A percentile compares a stretch with the other conserved stretches of the same genome.
Evolutionary conservation across 2,888 invertebrate genomes (phyloP).

Genomic region (Drosophila crucigera): DNA sequence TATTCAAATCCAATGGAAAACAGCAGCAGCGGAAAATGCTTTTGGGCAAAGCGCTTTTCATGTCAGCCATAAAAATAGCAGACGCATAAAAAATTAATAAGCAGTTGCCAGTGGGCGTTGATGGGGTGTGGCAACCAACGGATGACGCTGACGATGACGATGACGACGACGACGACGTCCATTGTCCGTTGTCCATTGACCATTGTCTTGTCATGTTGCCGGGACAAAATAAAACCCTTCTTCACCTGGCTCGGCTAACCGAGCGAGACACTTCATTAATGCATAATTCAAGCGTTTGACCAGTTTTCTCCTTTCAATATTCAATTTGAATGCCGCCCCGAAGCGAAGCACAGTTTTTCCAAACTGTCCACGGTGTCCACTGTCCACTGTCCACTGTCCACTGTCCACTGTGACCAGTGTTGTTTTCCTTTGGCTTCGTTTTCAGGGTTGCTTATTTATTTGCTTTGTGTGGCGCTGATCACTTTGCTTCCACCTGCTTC

Average conservation of each 20-base stretch:
- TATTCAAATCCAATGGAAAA: constrained; percentile 48
- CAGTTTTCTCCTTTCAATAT: constrained; percentile 79
- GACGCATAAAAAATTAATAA: constrained; percentile 81
- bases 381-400: not conserved
- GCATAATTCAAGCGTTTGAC: constrained; percentile 80
- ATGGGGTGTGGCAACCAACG: constrained; percentile 1
- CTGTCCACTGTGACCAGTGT: constrained; percentile 38
- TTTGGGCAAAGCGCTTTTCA: constrained; percentile 66
- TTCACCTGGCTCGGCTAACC: constrained; percentile 28
- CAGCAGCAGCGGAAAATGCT: constrained; percentile 47
- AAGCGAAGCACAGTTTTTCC: constrained; percentile 64
- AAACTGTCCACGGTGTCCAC: not conserved
- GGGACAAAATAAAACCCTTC: constrained; percentile 19
- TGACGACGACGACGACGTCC: not conserved
- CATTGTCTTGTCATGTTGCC: constrained; percentile 55
- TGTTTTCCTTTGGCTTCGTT: constrained; percentile 31
- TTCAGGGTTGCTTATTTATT: constrained; percentile 75
- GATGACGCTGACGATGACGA: constrained; percentile 22
- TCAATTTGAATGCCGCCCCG: constrained; percentile 79
- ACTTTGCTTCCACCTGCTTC: constrained; percentile 26
- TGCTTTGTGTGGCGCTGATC: constrained; percentile 64
- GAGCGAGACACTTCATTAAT: constrained; percentile 77
- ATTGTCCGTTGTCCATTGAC: constrained; percentile 17
- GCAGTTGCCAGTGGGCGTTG: constrained; percentile 30
- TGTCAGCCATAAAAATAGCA: constrained; percentile 75